Conservation (phyloP, 2,113 vertebrate species). For the Antechinus flavipes region DNA sequence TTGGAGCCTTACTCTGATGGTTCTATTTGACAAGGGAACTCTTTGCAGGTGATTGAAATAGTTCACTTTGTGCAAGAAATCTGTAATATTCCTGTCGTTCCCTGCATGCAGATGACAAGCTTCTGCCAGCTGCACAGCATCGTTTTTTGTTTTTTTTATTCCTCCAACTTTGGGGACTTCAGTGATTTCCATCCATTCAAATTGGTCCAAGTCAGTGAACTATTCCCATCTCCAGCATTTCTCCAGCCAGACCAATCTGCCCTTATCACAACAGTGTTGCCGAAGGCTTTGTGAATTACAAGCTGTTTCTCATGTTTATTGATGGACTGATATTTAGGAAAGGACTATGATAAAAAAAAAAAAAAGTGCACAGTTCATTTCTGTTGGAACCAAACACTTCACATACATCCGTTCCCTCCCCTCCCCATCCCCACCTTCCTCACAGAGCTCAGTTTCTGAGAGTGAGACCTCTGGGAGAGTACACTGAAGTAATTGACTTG, state of each 20-base stretch:
- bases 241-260: slow-evolving; percentile 77
- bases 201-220: slow-evolving; percentile 81
- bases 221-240: slow-evolving; percentile 74
- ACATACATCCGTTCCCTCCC: not conserved
- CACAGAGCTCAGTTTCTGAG: slow-evolving; percentile 79
- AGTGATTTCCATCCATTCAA: slow-evolving; percentile 76
- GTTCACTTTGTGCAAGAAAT: slow-evolving; percentile 75
- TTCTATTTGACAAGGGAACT: slow-evolving; percentile 76
- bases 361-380: slow-evolving; percentile 71
- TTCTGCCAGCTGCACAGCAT: slow-evolving; percentile 74
- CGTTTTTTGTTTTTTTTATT: slow-evolving; percentile 36
- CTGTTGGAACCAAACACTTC: slow-evolving; percentile 66
- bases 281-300: slow-evolving; percentile 80
- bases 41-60: slow-evolving; percentile 79
- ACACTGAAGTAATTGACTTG: slow-evolving; percentile 84
- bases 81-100: slow-evolving; percentile 57
- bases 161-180: slow-evolving; percentile 75
- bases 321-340: slow-evolving; percentile 83
- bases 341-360: slow-evolving; percentile 64
- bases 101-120: slow-evolving; percentile 78
- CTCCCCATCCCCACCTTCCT: not conserved
- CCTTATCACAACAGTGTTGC: slow-evolving; percentile 78
- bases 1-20: slow-evolving; percentile 63
- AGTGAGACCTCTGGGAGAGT: slow-evolving; percentile 81
- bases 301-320: slow-evolving; percentile 85